These are phyloP conservation scores for Burhinus bistriatus DNA, from an alignment of 2,113 vertebrate genomes.

Conservation along the genomic window DNA sequence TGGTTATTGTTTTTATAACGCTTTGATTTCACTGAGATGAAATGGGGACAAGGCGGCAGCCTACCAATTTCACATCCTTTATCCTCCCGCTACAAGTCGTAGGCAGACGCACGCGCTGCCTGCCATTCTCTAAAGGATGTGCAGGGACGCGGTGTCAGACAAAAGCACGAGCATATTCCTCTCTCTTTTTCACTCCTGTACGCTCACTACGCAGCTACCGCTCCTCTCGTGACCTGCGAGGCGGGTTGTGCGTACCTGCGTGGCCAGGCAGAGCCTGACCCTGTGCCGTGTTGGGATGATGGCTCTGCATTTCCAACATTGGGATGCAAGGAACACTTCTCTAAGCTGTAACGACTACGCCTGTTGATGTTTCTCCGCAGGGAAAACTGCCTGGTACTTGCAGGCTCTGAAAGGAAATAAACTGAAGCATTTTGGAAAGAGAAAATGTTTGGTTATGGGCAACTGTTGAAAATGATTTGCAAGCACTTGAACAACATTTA, in stretches of 20 bases:
- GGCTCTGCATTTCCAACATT: not conserved
- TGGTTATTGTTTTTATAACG: not conserved
- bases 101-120: accelerated
- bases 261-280: not conserved
- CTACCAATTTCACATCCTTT: not conserved
- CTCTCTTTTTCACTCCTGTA: not conserved
- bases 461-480: not conserved
- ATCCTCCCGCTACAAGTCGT: accelerated
- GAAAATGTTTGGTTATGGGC: not conserved
- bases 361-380: not conserved
- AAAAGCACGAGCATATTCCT: not conserved
- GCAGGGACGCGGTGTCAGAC: accelerated
- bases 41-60: not conserved
- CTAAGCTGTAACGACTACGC: not conserved
- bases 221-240: accelerated
- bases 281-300: accelerated
- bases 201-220: accelerated
- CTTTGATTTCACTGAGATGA: not conserved
- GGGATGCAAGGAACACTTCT: not conserved
- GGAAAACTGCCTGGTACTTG: not conserved
- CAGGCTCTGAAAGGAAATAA: not conserved
- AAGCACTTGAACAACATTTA: not conserved
- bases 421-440: not conserved
- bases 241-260: accelerated
- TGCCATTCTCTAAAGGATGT: too few species aligned